phyloP scores from a whole-genome alignment of 2,113 vertebrate genomes.

The Cynopterus brachyotis region DNA sequence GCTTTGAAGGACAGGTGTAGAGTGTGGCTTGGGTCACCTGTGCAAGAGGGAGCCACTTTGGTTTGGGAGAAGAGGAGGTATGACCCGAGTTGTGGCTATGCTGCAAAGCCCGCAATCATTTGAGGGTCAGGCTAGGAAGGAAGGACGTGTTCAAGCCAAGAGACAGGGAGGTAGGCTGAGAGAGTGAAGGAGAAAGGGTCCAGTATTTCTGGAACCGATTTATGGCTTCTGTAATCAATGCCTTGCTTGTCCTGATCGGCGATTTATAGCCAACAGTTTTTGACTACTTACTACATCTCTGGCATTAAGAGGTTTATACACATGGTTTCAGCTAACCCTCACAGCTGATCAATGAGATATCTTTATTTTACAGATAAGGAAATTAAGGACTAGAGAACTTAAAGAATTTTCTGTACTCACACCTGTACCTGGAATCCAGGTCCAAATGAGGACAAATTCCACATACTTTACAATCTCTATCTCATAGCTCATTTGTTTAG shows the following conservation, averaged over 20 bases:
- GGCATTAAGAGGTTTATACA: background rate
- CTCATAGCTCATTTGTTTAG: background rate
- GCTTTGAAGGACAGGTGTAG: background rate
- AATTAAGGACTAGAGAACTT: background rate
- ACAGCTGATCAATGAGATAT: background rate
- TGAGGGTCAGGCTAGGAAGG: background rate
- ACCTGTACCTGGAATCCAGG: background rate
- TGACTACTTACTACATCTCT: background rate
- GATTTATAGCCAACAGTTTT: accelerated
- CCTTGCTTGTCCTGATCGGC: background rate
- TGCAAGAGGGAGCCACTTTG: background rate
- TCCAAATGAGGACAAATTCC: background rate
- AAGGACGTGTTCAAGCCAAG: background rate
- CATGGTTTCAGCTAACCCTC: background rate
- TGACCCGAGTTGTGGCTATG: background rate
- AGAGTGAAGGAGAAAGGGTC: background rate
- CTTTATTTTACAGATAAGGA: background rate
- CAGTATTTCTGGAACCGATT: background rate
- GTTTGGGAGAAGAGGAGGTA: background rate
- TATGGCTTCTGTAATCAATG: background rate
- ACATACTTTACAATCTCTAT: background rate
- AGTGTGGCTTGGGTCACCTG: background rate
- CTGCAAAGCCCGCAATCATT: background rate
- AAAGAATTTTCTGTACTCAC: background rate
- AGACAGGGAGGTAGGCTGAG: background rate